A percentile compares a stretch with the other conserved stretches of the same genome.
phyloP scores from a whole-genome alignment of 23 tunicate species.

The Botrylloides violaceus region DNA sequence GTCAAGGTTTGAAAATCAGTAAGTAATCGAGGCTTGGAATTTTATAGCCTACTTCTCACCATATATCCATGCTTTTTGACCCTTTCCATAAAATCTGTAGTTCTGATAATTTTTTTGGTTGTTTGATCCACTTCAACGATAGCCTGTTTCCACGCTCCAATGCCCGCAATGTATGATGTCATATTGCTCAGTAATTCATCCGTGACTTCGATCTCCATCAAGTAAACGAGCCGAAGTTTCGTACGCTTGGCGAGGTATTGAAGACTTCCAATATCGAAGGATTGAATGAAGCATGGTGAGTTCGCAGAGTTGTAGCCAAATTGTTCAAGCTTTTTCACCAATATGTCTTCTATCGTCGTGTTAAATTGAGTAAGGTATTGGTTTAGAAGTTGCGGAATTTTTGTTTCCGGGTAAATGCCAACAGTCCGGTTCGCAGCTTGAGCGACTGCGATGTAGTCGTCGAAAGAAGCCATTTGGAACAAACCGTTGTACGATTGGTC shows the following conservation, averaged over 20 bases:
- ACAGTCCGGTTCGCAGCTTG: slow-evolving; percentile 32
- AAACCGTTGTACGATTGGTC: slow-evolving; percentile 78
- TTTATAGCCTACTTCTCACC: too few species aligned
- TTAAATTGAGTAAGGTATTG: not conserved
- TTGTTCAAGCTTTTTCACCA: slow-evolving; percentile 36
- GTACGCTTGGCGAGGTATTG: slow-evolving; percentile 45
- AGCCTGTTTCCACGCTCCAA: slow-evolving; percentile 54
- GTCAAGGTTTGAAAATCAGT: too few species aligned
- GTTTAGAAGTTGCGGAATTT: slow-evolving; percentile 57
- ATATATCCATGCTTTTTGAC: slow-evolving; percentile 40
- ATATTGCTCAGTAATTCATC: slow-evolving; percentile 13
- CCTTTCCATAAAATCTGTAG: slow-evolving; percentile 38
- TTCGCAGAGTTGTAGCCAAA: slow-evolving; percentile 49
- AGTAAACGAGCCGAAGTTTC: slow-evolving; percentile 42
- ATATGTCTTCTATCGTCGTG: slow-evolving; percentile 75
- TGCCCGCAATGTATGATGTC: slow-evolving; percentile 25
- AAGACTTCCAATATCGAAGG: slow-evolving; percentile 49
- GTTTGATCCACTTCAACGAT: slow-evolving; percentile 43
- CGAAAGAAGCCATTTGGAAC: slow-evolving; percentile 67
- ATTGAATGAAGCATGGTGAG: slow-evolving; percentile 81
- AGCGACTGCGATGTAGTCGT: slow-evolving; percentile 75
- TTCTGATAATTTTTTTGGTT: slow-evolving; percentile 19
- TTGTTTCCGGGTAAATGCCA: slow-evolving; percentile 95
- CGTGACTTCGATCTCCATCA: slow-evolving; percentile 14
- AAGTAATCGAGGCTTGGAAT: too few species aligned